phyloP scores from a whole-genome alignment of 1,140 invertebrate genomes.

The Stenopsyche tienmushanensis region DNA sequence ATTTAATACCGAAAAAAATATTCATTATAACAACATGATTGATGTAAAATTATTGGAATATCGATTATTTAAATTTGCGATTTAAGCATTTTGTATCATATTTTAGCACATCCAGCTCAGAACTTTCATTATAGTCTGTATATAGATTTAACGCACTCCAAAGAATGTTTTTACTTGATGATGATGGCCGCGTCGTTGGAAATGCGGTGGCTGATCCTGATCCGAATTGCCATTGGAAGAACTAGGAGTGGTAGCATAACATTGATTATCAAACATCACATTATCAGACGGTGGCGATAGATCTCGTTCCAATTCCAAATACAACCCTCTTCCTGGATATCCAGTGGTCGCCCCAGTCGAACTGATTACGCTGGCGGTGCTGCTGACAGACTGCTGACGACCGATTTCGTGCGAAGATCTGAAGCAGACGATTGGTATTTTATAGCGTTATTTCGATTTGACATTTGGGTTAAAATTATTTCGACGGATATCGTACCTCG shows the following conservation, averaged over 20 bases:
- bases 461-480: not conserved
- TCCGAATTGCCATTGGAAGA: slow-evolving; percentile 89
- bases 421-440: slow-evolving; percentile 9
- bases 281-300: slow-evolving; percentile 87
- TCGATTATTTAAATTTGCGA: too few species aligned
- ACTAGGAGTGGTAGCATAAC: slow-evolving; percentile 89
- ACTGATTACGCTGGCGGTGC: slow-evolving; percentile 44
- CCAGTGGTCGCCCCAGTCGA: slow-evolving; percentile 53
- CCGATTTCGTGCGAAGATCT: slow-evolving; percentile 68
- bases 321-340: slow-evolving; percentile 67
- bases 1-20: too few species aligned
- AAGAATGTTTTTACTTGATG: slow-evolving; percentile 6
- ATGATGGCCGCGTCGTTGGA: slow-evolving; percentile 59
- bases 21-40: too few species aligned
- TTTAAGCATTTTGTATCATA: too few species aligned
- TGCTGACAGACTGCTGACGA: slow-evolving; percentile 43
- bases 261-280: slow-evolving; percentile 90
- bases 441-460: not conserved
- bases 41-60: too few species aligned
- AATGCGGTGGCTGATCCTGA: slow-evolving; percentile 70
- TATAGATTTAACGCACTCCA: too few species aligned
- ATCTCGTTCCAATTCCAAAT: slow-evolving; percentile 83
- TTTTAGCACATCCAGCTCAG: too few species aligned
- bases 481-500: slow-evolving; percentile 44
- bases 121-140: too few species aligned